phyloP scores from a whole-genome alignment of 2,113 vertebrate genomes.

The Pangasianodon gigas region DNA sequence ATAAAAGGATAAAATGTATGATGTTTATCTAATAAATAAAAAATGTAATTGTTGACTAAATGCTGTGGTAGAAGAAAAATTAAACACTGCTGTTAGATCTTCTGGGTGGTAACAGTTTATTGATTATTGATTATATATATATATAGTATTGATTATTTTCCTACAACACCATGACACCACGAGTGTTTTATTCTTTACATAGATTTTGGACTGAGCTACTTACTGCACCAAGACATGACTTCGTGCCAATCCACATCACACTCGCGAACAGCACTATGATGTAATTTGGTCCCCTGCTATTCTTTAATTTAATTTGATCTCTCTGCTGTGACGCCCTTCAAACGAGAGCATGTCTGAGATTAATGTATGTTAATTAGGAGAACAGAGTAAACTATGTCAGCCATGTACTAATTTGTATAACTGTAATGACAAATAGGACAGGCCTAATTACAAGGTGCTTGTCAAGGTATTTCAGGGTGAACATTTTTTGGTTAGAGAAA shows the following conservation, averaged over 20 bases:
- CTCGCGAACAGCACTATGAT: slow-evolving; percentile 29
- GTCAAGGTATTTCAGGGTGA: not conserved
- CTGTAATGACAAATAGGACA: slow-evolving; percentile 62
- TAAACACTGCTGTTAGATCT: not conserved
- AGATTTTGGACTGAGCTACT: not conserved
- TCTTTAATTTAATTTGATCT: slow-evolving; percentile 44
- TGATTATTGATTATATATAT: too few species aligned
- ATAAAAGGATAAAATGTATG: not conserved
- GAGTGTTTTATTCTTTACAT: not conserved
- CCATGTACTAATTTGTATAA: slow-evolving; percentile 60
- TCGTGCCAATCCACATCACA: slow-evolving; percentile 35
- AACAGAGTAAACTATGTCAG: slow-evolving; percentile 61
- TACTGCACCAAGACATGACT: slow-evolving; percentile 53
- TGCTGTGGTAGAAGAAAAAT: not conserved
- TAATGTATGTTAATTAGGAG: slow-evolving; percentile 65
- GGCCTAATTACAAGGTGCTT: slow-evolving; percentile 52
- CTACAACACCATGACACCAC: not conserved
- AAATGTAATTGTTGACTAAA: not conserved
- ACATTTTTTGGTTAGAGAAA: not conserved
- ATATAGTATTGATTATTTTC: not conserved
- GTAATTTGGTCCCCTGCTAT: slow-evolving; percentile 26
- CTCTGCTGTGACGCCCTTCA: slow-evolving; percentile 38
- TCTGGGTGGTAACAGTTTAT: rapidly evolving
- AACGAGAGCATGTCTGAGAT: slow-evolving; percentile 53
- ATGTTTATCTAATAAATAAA: not conserved